Conservation (phyloP, 2,113 vertebrate species). For the Lonchura striata region DNA sequence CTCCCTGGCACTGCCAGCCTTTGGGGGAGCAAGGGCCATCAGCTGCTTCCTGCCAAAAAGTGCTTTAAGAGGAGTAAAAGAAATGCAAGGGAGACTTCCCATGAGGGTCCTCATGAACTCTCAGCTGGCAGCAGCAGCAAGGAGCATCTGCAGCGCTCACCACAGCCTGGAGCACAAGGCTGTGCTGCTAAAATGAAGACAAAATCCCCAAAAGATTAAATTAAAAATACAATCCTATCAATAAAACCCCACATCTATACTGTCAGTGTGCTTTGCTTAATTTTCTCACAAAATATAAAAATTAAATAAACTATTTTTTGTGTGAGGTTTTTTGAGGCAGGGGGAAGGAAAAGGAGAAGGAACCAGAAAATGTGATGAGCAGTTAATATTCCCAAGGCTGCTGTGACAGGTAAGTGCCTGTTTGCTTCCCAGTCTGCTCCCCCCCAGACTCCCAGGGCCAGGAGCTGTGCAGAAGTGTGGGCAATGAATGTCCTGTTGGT, state of each 20-base stretch:
- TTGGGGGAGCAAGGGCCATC: conserved; percentile 50
- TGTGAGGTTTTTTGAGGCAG: not conserved
- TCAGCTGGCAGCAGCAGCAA: not conserved
- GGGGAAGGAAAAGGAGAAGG: not conserved
- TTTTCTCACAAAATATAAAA: not conserved
- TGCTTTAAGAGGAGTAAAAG: conserved; percentile 1
- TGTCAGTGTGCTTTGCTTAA: not conserved
- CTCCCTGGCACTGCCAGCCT: conserved; percentile 79
- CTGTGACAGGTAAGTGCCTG: not conserved
- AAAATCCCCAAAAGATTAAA: not conserved
- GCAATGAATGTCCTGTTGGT: not conserved
- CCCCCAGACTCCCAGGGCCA: not conserved
- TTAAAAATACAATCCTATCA: not conserved
- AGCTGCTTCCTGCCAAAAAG: conserved; percentile 63
- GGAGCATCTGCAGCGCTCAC: not conserved
- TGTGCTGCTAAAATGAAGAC: not conserved
- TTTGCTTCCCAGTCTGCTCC: not conserved
- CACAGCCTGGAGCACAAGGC: not conserved
- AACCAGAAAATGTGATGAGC: not conserved
- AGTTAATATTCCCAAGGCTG: not conserved
- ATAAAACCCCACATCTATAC: not conserved
- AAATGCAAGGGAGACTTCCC: not conserved
- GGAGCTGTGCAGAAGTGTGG: not conserved
- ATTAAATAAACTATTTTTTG: not conserved
- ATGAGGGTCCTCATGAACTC: not conserved